A percentile compares a stretch with the other conserved stretches of the same genome.
phyloP scores from a whole-genome alignment of 2,888 invertebrate genomes.

The Agrochola lychnidis region DNA sequence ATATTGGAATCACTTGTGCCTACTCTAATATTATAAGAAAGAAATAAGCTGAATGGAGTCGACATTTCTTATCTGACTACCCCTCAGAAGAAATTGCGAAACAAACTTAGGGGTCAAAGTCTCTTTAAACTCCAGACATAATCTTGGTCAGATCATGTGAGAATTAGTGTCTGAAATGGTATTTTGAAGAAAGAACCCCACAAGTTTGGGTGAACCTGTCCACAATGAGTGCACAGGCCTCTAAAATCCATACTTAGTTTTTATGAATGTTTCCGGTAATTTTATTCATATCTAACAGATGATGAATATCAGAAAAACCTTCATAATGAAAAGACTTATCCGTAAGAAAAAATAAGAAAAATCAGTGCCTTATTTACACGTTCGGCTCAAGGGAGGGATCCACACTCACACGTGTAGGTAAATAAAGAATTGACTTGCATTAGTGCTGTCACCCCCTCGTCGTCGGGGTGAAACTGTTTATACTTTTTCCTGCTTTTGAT shows the following conservation, averaged over 20 bases:
- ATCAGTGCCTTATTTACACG: conserved; percentile 35
- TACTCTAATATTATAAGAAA: too few relatives aligned
- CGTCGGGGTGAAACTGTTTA: conserved; percentile 19
- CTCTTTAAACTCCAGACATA: too few relatives aligned
- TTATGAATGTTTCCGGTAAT: background rate
- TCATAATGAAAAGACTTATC: background rate
- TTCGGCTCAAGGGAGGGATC: background rate
- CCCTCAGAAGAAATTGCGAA: too few relatives aligned
- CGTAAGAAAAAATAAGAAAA: conserved; percentile 3
- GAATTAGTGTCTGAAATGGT: too few relatives aligned
- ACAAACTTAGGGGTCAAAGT: too few relatives aligned
- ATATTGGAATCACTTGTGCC: too few relatives aligned
- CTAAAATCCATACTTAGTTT: background rate
- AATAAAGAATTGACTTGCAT: conserved; percentile 43
- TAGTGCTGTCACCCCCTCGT: conserved; percentile 15
- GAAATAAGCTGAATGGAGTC: too few relatives aligned
- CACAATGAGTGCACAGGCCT: too few relatives aligned
- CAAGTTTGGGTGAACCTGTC: too few relatives aligned
- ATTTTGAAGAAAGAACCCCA: too few relatives aligned
- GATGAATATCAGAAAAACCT: background rate
- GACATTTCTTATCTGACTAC: too few relatives aligned
- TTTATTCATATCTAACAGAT: background rate
- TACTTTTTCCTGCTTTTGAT: background rate
- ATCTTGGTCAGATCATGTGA: too few relatives aligned
- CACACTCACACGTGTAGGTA: background rate